These are phyloP conservation scores for Folsomia candida DNA, from an alignment of 2,888 invertebrate genomes.

Conservation along the genomic window DNA sequence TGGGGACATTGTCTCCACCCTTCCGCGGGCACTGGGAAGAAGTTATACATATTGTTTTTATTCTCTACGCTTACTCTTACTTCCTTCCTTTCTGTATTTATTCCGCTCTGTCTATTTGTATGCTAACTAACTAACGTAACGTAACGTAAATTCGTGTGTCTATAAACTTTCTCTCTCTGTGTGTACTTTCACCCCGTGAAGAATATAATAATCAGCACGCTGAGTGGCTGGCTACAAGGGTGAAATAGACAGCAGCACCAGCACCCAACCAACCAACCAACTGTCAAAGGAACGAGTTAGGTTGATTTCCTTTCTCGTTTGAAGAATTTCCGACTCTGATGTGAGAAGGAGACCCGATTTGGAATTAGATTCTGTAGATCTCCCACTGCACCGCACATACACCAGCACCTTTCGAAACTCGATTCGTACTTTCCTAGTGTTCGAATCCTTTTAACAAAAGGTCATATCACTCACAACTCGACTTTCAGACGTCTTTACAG, in stretches of 20 bases:
- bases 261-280: not conserved
- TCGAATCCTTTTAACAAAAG: too few relatives aligned
- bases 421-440: too few relatives aligned
- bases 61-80: too few relatives aligned
- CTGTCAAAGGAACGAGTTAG: not conserved
- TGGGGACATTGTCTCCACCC: too few relatives aligned
- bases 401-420: too few relatives aligned
- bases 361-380: not conserved
- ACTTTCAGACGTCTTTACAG: too few relatives aligned
- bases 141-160: too few relatives aligned
- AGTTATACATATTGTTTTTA: too few relatives aligned
- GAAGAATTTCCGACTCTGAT: not conserved
- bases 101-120: not conserved
- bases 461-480: too few relatives aligned
- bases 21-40: too few relatives aligned
- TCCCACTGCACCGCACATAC: too few relatives aligned
- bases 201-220: not conserved
- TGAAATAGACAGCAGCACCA: not conserved
- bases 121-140: not conserved
- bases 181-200: not conserved
- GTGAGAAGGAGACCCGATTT: not conserved
- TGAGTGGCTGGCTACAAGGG: not conserved
- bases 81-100: constrained; percentile 1
- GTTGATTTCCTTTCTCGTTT: not conserved
- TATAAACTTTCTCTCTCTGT: not conserved